phyloP scores from a whole-genome alignment of 2,797 vertebrate genomes.

The Poecilia velifera region DNA sequence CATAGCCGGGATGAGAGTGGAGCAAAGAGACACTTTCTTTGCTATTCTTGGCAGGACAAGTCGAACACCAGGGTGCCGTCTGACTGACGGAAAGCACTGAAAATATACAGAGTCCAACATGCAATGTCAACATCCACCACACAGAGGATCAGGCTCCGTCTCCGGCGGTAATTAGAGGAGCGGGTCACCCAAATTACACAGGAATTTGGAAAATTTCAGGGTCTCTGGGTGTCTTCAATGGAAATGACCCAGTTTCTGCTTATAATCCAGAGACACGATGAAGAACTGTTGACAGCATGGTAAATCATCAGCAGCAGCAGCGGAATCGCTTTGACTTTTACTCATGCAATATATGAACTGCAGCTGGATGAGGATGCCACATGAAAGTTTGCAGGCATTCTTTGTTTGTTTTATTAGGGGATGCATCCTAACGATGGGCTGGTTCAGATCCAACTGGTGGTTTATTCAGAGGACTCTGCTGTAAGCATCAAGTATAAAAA shows the following conservation, averaged over 20 bases:
- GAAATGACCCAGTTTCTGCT: constrained; percentile 3
- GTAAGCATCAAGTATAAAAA: background rate
- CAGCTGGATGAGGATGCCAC: background rate
- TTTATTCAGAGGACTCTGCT: background rate
- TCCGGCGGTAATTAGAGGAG: constrained; percentile 29
- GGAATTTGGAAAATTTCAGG: constrained; percentile 16
- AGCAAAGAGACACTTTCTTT: constrained; percentile 51
- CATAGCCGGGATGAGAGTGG: constrained; percentile 29
- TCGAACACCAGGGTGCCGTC: constrained; percentile 24
- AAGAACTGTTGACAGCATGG: background rate
- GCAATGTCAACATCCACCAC: constrained; percentile 23
- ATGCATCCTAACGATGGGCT: background rate
- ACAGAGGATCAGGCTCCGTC: constrained; percentile 17
- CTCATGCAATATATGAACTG: background rate
- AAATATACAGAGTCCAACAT: constrained; percentile 50
- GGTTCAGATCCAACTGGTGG: background rate
- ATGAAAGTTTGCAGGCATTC: background rate
- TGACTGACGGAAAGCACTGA: constrained; percentile 19
- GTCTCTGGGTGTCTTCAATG: constrained; percentile 8
- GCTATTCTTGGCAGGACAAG: constrained; percentile 65
- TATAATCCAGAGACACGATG: constrained; percentile 8
- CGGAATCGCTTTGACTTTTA: background rate
- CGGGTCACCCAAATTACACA: constrained; percentile 25
- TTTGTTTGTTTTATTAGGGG: background rate
- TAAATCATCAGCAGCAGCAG: background rate